Conservation (phyloP, 2,888 invertebrate genomes). For the Drosophila formosana region DNA sequence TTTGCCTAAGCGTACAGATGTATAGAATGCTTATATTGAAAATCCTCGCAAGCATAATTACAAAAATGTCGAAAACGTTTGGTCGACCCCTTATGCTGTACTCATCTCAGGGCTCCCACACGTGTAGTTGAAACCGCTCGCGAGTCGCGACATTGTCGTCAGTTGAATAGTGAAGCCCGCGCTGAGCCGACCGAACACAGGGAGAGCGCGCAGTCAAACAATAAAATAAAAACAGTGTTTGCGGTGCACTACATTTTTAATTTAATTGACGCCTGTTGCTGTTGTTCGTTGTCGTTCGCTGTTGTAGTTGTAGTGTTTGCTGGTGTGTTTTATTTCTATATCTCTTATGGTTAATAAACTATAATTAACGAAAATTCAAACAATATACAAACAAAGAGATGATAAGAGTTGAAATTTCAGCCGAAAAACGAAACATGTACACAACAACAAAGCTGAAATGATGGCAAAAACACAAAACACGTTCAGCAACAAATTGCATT, state of each 20-base stretch:
- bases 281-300: conserved; percentile 21
- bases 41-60: not conserved
- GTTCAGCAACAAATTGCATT: conserved; percentile 56
- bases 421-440: conserved; percentile 12
- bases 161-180: conserved; percentile 43
- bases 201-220: conserved; percentile 17
- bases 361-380: conserved; percentile 55
- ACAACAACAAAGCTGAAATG: conserved; percentile 14
- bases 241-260: conserved; percentile 51
- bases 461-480: conserved; percentile 42
- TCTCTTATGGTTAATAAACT: conserved; percentile 56
- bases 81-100: not conserved
- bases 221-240: conserved; percentile 16
- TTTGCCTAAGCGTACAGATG: too few relatives aligned
- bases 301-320: conserved; percentile 11
- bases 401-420: conserved; percentile 19
- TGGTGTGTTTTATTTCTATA: conserved; percentile 45
- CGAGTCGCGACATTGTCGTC: conserved; percentile 24
- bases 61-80: not conserved
- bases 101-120: conserved; percentile 30
- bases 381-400: conserved; percentile 11
- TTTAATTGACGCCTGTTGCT: conserved; percentile 60
- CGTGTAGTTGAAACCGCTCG: conserved; percentile 38
- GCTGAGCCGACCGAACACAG: conserved; percentile 39
- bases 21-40: too few relatives aligned